Percentiles rank a stretch among this genome's conserved stretches.
phyloP scores from a whole-genome alignment of 30 jellyfish, hydroid and myxozoan species.

The Turritopsis dohrnii region DNA sequence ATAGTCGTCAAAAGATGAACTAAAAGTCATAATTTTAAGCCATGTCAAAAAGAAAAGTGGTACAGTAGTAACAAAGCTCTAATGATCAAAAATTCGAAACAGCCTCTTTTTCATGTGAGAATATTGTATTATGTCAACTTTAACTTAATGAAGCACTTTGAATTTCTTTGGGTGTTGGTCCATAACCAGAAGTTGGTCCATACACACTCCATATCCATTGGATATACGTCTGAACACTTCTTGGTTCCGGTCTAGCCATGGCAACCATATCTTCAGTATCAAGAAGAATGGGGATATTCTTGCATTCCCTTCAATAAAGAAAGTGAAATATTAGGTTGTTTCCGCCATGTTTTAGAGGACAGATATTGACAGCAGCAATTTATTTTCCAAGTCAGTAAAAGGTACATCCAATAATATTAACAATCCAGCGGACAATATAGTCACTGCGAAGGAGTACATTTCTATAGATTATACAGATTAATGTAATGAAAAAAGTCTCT shows the following conservation, averaged over 20 bases:
- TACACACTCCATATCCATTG: conserved; percentile 95
- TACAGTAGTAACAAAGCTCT: no score
- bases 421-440: no score
- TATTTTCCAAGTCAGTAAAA: no score
- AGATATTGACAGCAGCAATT: not conserved
- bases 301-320: conserved; percentile 41
- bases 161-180: conserved; percentile 81
- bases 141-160: not conserved
- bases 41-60: no score
- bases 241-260: conserved; percentile 76
- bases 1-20: no score
- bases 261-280: conserved; percentile 89
- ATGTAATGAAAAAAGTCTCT: no score
- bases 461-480: no score
- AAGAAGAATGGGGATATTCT: conserved; percentile 73
- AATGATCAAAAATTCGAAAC: no score
- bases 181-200: conserved; percentile 96
- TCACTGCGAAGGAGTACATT: no score
- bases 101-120: not conserved
- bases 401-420: no score
- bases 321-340: not conserved
- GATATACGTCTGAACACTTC: conserved; percentile 80
- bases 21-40: no score
- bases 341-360: not conserved
- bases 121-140: not conserved